Base-by-base conservation (phyloP, 2,888 invertebrate species). In the Phortica okadai region DNA sequence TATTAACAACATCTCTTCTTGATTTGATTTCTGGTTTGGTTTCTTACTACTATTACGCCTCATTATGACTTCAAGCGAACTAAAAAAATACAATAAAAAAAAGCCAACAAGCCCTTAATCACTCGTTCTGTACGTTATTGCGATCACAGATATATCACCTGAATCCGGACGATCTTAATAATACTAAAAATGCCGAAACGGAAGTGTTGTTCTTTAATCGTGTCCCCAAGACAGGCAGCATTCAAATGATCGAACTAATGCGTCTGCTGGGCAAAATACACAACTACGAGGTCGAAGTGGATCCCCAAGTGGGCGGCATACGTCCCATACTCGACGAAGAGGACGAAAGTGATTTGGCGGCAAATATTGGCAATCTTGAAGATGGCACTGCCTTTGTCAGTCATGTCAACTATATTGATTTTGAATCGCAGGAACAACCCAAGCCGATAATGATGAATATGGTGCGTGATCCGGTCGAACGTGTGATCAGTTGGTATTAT, bases 401-500 rank as follows among this genome's bases (percentile, higher is more conserved):
- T 44, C 90, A 91, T 76, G 88, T 91, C 2, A 91, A 91, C 74
- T 91, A 82, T 76, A 56, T 91, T 50, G 90, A 91, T 80, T 91
- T 91, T 64, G 86, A 82, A 44, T 84, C 88, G 87, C 95, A 93
- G 89, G 94, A 95, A 72, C 93, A 95, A 83, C 95, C 96, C 0
- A 94, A 95, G 84, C 97, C 97, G 0, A 96, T 97, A 87, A 97
- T 97, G 92, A 95, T 97, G 83, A 97, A 97, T 92, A 93, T 97
- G 88, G 97, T 97, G 4, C 94, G 97, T 33, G 97, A 97, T 92
- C 97, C 97, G 0, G 95, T 97, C 41, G 97, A 97, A 90, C 93
- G 97, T 64, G 95, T 97, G 11, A 97, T 97, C 88, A 97, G 97
- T 6, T 97, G 97, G 97, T 97, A 97, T 90, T 97, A 97, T 92